Evolutionary conservation across 2,888 invertebrate species (phyloP).

Genomic region (Serrognathus titanus): DNA sequence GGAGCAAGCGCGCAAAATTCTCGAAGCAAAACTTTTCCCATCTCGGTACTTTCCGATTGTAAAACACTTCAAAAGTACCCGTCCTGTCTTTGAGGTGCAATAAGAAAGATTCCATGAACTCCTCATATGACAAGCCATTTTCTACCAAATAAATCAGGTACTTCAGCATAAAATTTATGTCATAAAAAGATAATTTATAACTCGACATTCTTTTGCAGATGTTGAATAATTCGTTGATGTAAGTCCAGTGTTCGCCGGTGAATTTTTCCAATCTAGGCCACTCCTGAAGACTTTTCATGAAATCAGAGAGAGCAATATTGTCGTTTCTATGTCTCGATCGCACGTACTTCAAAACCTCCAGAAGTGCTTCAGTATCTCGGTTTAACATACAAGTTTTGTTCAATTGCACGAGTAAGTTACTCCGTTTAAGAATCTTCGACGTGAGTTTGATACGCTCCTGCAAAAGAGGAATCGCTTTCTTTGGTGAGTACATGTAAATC

Average conservation of each 20-base stretch:
- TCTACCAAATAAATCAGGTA: no score
- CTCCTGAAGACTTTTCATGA: neutral
- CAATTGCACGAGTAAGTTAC: neutral
- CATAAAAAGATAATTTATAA: neutral
- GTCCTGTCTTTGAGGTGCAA: no score
- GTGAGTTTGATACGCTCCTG: slow-evolving; percentile 7
- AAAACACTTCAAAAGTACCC: no score
- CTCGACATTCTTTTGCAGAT: neutral
- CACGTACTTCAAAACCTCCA: slow-evolving; percentile 2
- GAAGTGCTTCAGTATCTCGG: neutral
- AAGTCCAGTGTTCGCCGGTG: neutral
- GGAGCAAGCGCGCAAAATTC: no score
- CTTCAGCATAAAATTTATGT: neutral
- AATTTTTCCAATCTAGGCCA: neutral
- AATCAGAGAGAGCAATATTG: neutral
- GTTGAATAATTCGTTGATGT: neutral
- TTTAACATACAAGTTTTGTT: slow-evolving; percentile 2
- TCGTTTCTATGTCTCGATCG: slow-evolving; percentile 9
- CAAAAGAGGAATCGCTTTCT: slow-evolving; percentile 7
- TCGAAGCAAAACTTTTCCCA: no score
- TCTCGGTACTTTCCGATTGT: no score
- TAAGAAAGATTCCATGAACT: no score
- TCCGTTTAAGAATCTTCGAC: neutral
- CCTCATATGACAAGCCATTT: no score
- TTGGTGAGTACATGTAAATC: neutral